Conservation (phyloP, 2,113 vertebrate genomes). For the Urocolius indicus region DNA sequence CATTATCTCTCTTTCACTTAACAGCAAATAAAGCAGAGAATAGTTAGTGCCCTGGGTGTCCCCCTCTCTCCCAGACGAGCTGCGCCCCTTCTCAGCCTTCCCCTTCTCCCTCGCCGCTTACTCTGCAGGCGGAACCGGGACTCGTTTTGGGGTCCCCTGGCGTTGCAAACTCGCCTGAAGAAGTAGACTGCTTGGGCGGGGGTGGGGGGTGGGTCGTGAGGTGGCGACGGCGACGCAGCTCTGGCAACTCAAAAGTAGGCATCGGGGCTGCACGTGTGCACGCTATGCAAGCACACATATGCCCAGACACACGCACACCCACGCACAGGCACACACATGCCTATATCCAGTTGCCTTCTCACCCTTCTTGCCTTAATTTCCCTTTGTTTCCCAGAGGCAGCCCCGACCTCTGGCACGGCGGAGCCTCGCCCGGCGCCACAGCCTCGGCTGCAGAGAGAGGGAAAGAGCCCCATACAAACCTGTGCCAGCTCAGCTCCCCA, state of each 20-base stretch:
- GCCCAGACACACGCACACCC: constrained; percentile 15
- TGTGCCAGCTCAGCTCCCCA: constrained; percentile 24
- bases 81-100: neutral
- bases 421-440: neutral
- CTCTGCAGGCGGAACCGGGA: neutral
- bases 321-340: neutral
- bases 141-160: neutral
- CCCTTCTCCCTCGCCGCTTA: neutral
- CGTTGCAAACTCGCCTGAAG: neutral
- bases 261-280: constrained; percentile 26
- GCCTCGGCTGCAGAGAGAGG: neutral
- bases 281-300: neutral
- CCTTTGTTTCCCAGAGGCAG: constrained; percentile 70
- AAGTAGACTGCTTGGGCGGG: neutral
- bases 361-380: constrained; percentile 38
- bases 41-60: constrained; percentile 21
- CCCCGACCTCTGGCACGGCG: constrained; percentile 10
- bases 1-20: constrained; percentile 67
- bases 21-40: constrained; percentile 58
- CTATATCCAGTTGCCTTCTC: neutral
- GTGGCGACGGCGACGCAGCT: neutral
- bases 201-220: neutral
- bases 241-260: neutral
- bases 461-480: constrained; percentile 52
- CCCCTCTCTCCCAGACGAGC: neutral